A percentile compares a stretch with the other conserved stretches of the same genome.
Evolutionary conservation across 2,113 vertebrate species (phyloP).

Genomic region (Sarotherodon lohbergeri): DNA sequence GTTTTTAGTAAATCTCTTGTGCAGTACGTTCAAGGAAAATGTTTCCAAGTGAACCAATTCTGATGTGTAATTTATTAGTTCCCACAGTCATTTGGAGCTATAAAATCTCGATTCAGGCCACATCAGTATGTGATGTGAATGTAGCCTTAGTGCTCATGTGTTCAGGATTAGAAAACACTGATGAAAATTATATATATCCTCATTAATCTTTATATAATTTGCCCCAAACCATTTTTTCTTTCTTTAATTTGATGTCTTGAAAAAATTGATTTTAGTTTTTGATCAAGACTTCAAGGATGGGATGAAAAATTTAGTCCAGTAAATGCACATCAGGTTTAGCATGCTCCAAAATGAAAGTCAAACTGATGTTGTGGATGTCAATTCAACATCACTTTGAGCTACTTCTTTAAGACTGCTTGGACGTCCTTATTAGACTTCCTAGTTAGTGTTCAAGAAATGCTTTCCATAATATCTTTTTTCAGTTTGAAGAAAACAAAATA

Average conservation of each 20-base stretch:
- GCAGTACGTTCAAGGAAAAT: neutral
- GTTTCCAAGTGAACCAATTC: neutral
- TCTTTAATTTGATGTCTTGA: neutral
- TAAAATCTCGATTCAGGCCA: neutral
- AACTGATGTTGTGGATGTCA: neutral
- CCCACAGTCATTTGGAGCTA: neutral
- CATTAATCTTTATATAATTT: neutral
- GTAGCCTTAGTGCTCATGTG: neutral
- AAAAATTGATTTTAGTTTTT: neutral
- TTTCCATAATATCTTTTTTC: neutral
- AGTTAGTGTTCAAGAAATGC: neutral
- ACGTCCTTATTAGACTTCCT: neutral
- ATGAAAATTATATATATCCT: neutral
- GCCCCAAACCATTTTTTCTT: neutral
- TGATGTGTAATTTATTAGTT: neutral
- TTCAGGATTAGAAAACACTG: neutral
- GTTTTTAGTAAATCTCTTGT: neutral
- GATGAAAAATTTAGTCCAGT: neutral
- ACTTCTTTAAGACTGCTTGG: neutral
- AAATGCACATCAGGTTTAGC: neutral
- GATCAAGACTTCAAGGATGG: neutral
- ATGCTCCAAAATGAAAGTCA: neutral
- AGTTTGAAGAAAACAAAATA: neutral
- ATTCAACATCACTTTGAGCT: neutral
- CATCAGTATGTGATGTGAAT: neutral